Evolutionary conservation across 2,797 vertebrate species (phyloP).

Genomic region (Urophycis tenuis): DNA sequence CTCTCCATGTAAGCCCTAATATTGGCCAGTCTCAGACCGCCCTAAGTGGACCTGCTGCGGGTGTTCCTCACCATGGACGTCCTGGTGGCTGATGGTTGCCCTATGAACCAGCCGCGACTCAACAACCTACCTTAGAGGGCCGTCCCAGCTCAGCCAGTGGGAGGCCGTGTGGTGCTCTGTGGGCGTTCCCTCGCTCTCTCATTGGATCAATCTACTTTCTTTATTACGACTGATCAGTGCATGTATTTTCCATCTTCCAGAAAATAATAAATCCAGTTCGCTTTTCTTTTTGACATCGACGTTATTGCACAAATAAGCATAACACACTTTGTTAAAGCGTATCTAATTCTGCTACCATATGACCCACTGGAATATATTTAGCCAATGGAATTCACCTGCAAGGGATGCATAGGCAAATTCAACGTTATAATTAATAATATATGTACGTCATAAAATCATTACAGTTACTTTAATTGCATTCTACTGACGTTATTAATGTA

Average conservation of each 20-base stretch:
- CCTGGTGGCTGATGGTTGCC: constrained; percentile 49
- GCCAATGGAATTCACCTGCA: no score
- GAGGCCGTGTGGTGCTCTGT: rapidly evolving
- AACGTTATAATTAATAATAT: neutral
- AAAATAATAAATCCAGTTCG: neutral
- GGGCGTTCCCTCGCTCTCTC: neutral
- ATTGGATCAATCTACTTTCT: neutral
- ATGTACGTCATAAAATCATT: neutral
- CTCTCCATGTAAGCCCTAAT: constrained; percentile 69
- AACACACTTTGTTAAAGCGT: no score
- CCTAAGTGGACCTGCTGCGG: constrained; percentile 43
- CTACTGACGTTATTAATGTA: no score
- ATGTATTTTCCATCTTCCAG: neutral
- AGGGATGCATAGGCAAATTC: no score
- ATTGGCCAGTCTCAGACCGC: constrained; percentile 64
- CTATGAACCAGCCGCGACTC: constrained; percentile 50
- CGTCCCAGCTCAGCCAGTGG: constrained; percentile 41
- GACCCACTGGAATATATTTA: no score
- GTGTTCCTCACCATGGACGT: constrained; percentile 62
- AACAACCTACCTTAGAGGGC: constrained; percentile 48
- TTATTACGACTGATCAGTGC: neutral
- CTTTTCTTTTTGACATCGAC: neutral
- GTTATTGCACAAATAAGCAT: neutral
- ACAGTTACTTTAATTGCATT: no score
- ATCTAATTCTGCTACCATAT: no score